Conservation (phyloP, 2,797 vertebrate genomes). For the Uromys caudimaculatus region DNA sequence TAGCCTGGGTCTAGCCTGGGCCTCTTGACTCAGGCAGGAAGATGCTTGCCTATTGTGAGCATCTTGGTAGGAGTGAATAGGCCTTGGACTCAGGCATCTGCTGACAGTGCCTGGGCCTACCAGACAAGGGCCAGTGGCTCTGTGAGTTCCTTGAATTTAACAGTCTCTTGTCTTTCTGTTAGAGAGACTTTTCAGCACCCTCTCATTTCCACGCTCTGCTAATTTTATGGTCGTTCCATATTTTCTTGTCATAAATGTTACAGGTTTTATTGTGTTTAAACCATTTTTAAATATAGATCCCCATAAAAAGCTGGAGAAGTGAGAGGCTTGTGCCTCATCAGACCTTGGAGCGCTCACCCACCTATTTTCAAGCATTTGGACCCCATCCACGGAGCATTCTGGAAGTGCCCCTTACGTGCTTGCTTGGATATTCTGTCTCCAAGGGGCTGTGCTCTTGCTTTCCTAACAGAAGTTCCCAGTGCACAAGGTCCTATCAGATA, state of each 20-base stretch:
- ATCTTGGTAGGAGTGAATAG: slow-evolving; percentile 63
- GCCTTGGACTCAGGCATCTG: slow-evolving; percentile 65
- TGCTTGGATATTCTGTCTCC: rapidly evolving
- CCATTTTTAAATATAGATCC: slow-evolving; percentile 81
- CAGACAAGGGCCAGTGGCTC: not conserved
- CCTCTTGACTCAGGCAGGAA: slow-evolving; percentile 55
- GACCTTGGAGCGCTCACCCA: not conserved
- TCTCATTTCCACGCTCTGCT: slow-evolving; percentile 82
- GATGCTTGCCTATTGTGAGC: slow-evolving; percentile 60
- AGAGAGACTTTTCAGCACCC: slow-evolving; percentile 76
- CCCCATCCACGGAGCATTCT: not conserved
- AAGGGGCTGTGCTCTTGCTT: not conserved
- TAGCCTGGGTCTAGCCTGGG: not conserved
- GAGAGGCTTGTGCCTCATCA: slow-evolving; percentile 57
- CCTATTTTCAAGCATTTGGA: not conserved
- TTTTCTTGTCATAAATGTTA: slow-evolving; percentile 85
- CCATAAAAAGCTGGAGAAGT: slow-evolving; percentile 77
- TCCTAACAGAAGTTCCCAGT: not conserved
- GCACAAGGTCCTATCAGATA: no score
- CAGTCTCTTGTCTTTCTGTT: slow-evolving; percentile 66
- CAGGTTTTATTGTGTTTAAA: slow-evolving; percentile 85
- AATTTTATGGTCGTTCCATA: slow-evolving; percentile 84
- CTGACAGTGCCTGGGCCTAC: slow-evolving; percentile 16
- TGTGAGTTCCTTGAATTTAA: not conserved
- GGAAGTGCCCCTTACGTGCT: not conserved